phyloP scores from a whole-genome alignment of 1,140 invertebrate genomes.

The Bathynomus jamesi region DNA sequence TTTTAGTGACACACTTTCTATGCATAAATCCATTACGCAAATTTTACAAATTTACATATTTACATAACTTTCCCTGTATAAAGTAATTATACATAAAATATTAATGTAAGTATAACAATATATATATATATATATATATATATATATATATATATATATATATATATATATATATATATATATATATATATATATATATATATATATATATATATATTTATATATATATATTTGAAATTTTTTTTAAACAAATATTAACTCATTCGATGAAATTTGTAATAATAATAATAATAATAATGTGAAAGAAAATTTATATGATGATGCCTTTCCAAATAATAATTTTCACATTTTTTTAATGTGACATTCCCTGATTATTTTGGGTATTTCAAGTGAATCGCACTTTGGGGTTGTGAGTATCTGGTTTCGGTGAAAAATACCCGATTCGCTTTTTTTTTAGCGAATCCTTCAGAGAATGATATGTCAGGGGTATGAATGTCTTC shows the following conservation, averaged over 20 bases:
- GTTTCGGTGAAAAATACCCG: neutral
- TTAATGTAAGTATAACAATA: neutral
- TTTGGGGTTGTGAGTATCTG: neutral
- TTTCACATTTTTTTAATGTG: neutral
- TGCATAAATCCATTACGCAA: too few relatives aligned
- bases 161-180: neutral
- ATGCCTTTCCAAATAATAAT: too few relatives aligned
- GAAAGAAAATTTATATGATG: slow-evolving; percentile 4
- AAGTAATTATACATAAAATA: neutral
- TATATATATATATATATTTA: neutral
- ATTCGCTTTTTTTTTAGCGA: too few relatives aligned
- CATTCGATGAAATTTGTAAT: too few relatives aligned
- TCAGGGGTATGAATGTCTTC: too few relatives aligned
- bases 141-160: neutral
- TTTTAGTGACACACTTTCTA: too few relatives aligned
- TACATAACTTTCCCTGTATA: neutral
- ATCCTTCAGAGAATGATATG: too few relatives aligned
- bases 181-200: neutral
- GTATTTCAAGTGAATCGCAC: neutral
- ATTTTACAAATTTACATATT: too few relatives aligned
- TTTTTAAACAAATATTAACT: slow-evolving; percentile 12
- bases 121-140: slow-evolving; percentile 2
- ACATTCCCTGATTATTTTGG: neutral
- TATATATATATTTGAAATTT: slow-evolving; percentile 7
- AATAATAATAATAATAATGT: too few relatives aligned